A percentile compares a stretch with the other conserved stretches of the same genome.
Evolutionary conservation across 1,140 invertebrate genomes (phyloP).

Genomic region (Notospermus geniculatus): DNA sequence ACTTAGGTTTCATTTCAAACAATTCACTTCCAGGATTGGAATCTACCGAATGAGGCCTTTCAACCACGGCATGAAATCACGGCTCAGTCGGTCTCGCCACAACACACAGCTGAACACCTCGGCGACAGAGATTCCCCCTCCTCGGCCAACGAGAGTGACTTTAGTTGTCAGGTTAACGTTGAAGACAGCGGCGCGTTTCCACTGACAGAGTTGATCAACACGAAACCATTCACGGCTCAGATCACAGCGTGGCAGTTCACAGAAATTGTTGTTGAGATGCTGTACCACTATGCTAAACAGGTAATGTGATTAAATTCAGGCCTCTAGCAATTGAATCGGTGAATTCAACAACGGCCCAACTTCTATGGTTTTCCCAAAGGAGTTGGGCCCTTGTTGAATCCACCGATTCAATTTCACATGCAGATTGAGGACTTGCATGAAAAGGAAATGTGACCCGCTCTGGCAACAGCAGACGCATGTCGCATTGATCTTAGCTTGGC

Average conservation of each 20-base stretch:
- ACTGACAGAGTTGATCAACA: constrained; percentile 15
- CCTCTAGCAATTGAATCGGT: no score
- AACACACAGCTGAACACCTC: constrained; percentile 28
- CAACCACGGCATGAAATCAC: constrained; percentile 74
- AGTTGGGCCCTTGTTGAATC: no score
- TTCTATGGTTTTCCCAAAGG: no score
- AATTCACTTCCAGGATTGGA: constrained; percentile 71
- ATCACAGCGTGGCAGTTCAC: constrained; percentile 67
- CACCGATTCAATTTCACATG: no score
- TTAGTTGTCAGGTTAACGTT: constrained; percentile 8
- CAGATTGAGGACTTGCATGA: no score
- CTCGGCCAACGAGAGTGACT: constrained; percentile 29
- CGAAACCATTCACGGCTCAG: constrained; percentile 32
- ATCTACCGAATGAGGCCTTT: constrained; percentile 80
- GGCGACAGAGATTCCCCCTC: constrained; percentile 14
- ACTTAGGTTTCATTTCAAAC: no score
- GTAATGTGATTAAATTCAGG: no score
- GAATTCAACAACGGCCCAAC: no score
- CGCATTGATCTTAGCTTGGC: no score
- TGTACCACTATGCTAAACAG: constrained; percentile 72
- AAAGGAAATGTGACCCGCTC: no score
- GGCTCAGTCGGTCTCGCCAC: constrained; percentile 64
- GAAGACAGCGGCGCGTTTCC: neutral
- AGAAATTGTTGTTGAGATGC: constrained; percentile 69
- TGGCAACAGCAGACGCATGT: no score